A percentile compares a stretch with the other conserved stretches of the same genome.
Evolutionary conservation across 1,140 invertebrate species (phyloP).

Genomic region (Tribolium castaneum): DNA sequence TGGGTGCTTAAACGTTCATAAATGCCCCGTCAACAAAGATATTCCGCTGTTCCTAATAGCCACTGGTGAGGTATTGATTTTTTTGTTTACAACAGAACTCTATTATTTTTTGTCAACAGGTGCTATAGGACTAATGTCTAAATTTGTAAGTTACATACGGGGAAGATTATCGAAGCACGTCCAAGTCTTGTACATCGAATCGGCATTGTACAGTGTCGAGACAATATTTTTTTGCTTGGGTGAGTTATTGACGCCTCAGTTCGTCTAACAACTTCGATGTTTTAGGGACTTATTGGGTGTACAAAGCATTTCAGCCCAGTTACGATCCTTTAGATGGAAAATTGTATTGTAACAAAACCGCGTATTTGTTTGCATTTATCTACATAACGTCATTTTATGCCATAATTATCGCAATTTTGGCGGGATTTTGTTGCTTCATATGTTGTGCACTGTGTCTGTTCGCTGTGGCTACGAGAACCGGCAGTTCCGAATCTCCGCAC

Average conservation of each 20-base stretch:
- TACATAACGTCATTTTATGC: slow-evolving; percentile 49
- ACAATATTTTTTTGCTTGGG: slow-evolving; percentile 54
- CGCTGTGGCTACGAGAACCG: neutral
- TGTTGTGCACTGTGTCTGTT: slow-evolving; percentile 9
- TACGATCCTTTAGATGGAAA: neutral
- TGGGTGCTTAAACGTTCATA: slow-evolving; percentile 56
- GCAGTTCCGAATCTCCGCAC: neutral
- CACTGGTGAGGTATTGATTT: slow-evolving; percentile 51
- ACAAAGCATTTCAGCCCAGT: slow-evolving; percentile 24
- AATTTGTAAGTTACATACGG: slow-evolving; percentile 47
- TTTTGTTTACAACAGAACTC: neutral
- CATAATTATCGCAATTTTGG: slow-evolving; percentile 32
- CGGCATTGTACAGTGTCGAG: slow-evolving; percentile 51
- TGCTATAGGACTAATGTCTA: slow-evolving; percentile 51
- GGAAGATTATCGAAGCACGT: slow-evolving; percentile 44
- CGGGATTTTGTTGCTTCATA: slow-evolving; percentile 1
- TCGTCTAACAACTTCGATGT: neutral
- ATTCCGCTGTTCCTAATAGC: slow-evolving; percentile 60
- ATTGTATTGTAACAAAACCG: slow-evolving; percentile 23
- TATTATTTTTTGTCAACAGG: slow-evolving; percentile 46
- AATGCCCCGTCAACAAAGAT: slow-evolving; percentile 55
- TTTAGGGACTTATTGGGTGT: slow-evolving; percentile 32
- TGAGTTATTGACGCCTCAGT: slow-evolving; percentile 28
- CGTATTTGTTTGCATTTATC: slow-evolving; percentile 55
- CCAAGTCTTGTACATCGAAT: slow-evolving; percentile 47